phyloP scores from a whole-genome alignment of 2,888 invertebrate genomes.

The Dorcus hopei region DNA sequence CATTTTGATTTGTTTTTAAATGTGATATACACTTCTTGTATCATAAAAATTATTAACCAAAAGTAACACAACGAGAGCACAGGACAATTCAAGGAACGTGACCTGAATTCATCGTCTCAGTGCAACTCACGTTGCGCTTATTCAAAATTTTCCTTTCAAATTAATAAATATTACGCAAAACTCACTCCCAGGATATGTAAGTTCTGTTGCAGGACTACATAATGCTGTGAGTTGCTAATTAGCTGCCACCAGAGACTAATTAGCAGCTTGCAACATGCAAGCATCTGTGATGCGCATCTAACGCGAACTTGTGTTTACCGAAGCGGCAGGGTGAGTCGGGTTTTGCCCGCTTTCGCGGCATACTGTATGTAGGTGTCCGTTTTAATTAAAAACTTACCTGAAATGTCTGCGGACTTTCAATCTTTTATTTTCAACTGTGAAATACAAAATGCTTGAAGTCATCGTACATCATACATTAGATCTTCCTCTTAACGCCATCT shows the following conservation, averaged over 20 bases:
- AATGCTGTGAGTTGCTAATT: slow-evolving; percentile 25
- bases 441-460: too few relatives aligned
- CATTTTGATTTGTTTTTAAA: too few relatives aligned
- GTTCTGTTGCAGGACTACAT: slow-evolving; percentile 16
- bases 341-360: slow-evolving; percentile 1
- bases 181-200: slow-evolving; percentile 14
- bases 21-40: too few relatives aligned
- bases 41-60: too few relatives aligned
- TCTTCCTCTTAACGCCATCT: too few relatives aligned
- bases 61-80: too few relatives aligned
- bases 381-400: slow-evolving; percentile 2
- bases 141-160: neutral
- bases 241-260: slow-evolving; percentile 31
- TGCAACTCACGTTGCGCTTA: too few relatives aligned
- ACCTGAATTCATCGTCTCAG: too few relatives aligned
- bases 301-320: slow-evolving; percentile 16
- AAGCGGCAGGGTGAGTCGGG: slow-evolving; percentile 3
- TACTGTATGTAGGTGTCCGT: neutral
- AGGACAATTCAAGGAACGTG: too few relatives aligned
- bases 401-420: neutral
- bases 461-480: too few relatives aligned
- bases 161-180: neutral
- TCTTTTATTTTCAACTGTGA: neutral
- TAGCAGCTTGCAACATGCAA: slow-evolving; percentile 24
- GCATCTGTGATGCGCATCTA: slow-evolving; percentile 16